phyloP scores from a whole-genome alignment of 2,113 vertebrate species.

The Proteles cristata region DNA sequence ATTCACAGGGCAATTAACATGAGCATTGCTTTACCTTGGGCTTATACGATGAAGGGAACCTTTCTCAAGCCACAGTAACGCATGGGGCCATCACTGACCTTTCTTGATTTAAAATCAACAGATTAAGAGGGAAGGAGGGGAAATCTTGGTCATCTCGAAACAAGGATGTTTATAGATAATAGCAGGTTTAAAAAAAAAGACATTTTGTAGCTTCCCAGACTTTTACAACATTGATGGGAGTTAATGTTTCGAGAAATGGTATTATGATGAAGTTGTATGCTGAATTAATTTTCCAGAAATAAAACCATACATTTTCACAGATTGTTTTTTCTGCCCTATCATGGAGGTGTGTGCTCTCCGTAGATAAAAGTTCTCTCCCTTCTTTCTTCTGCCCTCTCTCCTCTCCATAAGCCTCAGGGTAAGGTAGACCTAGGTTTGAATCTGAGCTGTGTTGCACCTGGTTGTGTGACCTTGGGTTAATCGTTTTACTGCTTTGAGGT shows the following conservation, averaged over 20 bases:
- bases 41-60: not conserved
- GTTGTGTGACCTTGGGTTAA: not conserved
- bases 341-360: not conserved
- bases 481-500: not conserved
- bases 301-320: conserved; percentile 51
- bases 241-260: conserved; percentile 78
- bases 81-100: not conserved
- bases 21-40: not conserved
- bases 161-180: conserved; percentile 47
- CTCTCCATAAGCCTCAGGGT: not conserved
- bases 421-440: not conserved
- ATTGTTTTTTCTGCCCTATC: conserved; percentile 29
- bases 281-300: conserved; percentile 77
- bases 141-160: not conserved
- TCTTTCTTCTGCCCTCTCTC: not conserved
- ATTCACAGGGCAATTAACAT: conserved; percentile 51
- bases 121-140: not conserved
- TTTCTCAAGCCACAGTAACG: not conserved
- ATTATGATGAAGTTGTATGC: conserved; percentile 70
- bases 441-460: not conserved
- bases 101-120: conserved; percentile 53
- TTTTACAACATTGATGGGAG: conserved; percentile 67
- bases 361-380: not conserved
- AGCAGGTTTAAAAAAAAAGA: not conserved
- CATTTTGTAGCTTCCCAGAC: conserved; percentile 60